Evolutionary conservation across 2,113 vertebrate genomes (phyloP).

Genomic region (Phaethornis superciliosus): DNA sequence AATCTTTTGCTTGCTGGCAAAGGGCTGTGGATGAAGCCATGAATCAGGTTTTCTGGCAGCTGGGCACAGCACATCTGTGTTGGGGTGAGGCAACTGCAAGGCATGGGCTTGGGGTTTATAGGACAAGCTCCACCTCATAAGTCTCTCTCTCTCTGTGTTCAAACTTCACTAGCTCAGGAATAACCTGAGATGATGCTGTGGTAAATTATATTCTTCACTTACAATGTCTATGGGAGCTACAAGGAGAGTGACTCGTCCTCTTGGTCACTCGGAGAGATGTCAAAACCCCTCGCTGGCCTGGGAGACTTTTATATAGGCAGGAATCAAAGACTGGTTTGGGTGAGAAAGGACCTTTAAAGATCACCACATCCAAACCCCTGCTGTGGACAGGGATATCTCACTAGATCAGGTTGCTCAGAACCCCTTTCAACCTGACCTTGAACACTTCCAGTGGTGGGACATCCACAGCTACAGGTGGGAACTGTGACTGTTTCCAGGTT

Average conservation of each 20-base stretch:
- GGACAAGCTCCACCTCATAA: not conserved
- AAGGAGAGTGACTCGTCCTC: not conserved
- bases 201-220: not conserved
- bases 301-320: not conserved
- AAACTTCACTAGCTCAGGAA: not conserved
- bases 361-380: not conserved
- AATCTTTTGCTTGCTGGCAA: constrained; percentile 50
- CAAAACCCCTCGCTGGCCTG: not conserved
- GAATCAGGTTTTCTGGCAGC: constrained; percentile 48
- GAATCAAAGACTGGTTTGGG: not conserved
- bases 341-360: not conserved
- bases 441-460: not conserved
- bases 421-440: not conserved
- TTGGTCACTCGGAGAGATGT: not conserved
- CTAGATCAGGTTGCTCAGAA: not conserved
- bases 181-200: not conserved
- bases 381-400: not conserved
- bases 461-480: not conserved
- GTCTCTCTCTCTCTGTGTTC: not conserved
- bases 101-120: not conserved
- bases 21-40: not conserved
- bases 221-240: not conserved
- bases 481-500: not conserved
- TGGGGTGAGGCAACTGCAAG: constrained; percentile 34
- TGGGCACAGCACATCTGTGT: not conserved